phyloP scores from a whole-genome alignment of 2,113 vertebrate genomes.

The Pteropus alecto region DNA sequence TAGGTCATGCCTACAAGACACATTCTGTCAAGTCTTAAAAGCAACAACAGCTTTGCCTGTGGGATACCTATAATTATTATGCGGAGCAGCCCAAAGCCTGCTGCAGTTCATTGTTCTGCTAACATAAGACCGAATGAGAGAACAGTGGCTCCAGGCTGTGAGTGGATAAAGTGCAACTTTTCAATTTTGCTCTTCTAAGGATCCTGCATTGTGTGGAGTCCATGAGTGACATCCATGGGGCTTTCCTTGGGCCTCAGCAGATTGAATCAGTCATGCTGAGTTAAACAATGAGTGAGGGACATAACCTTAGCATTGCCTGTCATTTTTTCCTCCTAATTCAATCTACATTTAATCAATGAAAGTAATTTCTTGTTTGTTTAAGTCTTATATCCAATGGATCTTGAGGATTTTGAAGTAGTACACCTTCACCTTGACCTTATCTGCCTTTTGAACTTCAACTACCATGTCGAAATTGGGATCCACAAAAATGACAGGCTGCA shows the following conservation, averaged over 20 bases:
- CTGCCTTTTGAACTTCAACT: slow-evolving; percentile 67
- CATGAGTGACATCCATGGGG: slow-evolving; percentile 87
- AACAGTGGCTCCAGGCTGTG: slow-evolving; percentile 89
- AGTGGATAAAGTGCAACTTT: slow-evolving; percentile 90
- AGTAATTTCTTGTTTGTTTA: slow-evolving; percentile 93
- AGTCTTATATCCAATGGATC: slow-evolving; percentile 83
- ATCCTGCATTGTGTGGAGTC: slow-evolving; percentile 82
- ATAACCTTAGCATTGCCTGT: slow-evolving; percentile 86
- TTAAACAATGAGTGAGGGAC: slow-evolving; percentile 90
- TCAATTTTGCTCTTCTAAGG: slow-evolving; percentile 85
- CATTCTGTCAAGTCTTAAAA: slow-evolving; percentile 89
- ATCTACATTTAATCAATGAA: slow-evolving; percentile 93
- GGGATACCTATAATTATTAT: slow-evolving; percentile 90
- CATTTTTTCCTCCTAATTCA: slow-evolving; percentile 89
- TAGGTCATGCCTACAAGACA: slow-evolving; percentile 89
- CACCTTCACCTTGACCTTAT: slow-evolving; percentile 78
- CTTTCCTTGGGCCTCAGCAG: slow-evolving; percentile 86
- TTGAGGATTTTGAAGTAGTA: slow-evolving; percentile 79
- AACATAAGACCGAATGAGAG: slow-evolving; percentile 85
- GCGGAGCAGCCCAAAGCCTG: slow-evolving; percentile 80
- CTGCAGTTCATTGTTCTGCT: slow-evolving; percentile 87
- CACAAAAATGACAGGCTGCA: slow-evolving; percentile 55
- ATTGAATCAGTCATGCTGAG: slow-evolving; percentile 92
- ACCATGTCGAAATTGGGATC: slow-evolving; percentile 60
- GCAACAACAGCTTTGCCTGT: slow-evolving; percentile 88